Conservation (phyloP, 1,140 invertebrate genomes). For the Teleogryllus occipitalis region DNA sequence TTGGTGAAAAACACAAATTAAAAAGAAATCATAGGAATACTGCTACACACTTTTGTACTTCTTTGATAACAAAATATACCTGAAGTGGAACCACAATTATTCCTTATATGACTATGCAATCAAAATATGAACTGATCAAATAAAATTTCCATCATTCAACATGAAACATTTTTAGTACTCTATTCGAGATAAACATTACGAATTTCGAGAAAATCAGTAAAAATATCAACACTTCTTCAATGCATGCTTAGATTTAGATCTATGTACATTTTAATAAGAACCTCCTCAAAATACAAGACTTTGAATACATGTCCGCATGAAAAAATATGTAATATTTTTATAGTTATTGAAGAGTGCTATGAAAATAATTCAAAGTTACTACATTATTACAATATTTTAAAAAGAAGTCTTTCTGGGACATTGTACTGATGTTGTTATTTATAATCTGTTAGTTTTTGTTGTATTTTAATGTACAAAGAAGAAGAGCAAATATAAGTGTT, state of each 20-base stretch:
- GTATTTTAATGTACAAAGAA: not conserved
- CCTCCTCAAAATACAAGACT: not conserved
- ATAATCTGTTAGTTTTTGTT: not conserved
- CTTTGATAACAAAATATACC: too few species aligned
- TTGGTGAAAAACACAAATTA: too few species aligned
- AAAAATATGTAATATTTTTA: slow-evolving; percentile 2
- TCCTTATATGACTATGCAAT: too few species aligned
- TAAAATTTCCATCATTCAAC: too few species aligned
- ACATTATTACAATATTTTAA: not conserved
- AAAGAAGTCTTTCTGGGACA: not conserved
- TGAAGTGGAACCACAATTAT: too few species aligned
- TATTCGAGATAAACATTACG: too few species aligned
- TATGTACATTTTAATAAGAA: not conserved
- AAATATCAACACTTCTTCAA: too few species aligned
- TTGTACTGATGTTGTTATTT: not conserved
- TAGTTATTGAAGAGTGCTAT: not conserved
- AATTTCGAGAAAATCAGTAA: too few species aligned
- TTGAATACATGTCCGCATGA: not conserved
- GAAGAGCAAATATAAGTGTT: not conserved
- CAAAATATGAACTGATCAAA: too few species aligned
- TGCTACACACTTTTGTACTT: too few species aligned
- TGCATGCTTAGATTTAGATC: not conserved
- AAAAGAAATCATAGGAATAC: too few species aligned
- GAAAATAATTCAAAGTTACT: not conserved
- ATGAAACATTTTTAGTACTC: too few species aligned